These are phyloP conservation scores for Streblospio benedicti DNA, from an alignment of 1,140 invertebrate species.

Conservation along the genomic window DNA sequence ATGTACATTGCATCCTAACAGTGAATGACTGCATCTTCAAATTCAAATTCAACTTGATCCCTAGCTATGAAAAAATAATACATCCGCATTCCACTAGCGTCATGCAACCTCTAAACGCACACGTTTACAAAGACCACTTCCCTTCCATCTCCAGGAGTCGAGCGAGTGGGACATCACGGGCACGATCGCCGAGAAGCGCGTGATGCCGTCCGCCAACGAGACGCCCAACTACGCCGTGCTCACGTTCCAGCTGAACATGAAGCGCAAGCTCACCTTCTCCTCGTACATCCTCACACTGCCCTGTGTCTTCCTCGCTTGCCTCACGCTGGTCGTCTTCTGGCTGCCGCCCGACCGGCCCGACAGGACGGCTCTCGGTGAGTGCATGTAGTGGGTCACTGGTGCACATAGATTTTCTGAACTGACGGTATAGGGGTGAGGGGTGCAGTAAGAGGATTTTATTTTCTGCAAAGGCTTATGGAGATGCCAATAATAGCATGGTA, in stretches of 20 bases:
- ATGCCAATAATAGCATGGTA: no score
- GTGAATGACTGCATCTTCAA: neutral
- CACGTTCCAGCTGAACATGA: conserved; percentile 10
- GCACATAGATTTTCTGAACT: no score
- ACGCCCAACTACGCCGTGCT: conserved; percentile 12
- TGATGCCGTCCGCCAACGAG: neutral
- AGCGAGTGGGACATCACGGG: neutral
- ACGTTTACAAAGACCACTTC: no score
- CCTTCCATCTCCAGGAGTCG: no score
- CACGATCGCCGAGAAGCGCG: neutral
- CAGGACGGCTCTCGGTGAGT: conserved; percentile 22
- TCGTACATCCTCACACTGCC: conserved; percentile 23
- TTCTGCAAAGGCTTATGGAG: no score
- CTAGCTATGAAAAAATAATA: no score
- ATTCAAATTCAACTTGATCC: conserved; percentile 10
- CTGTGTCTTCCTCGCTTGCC: conserved; percentile 20
- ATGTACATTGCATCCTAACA: no score
- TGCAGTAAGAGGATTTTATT: no score
- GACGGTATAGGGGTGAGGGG: no score
- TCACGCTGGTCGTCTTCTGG: conserved; percentile 27
- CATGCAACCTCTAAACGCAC: no score
- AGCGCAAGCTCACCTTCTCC: conserved; percentile 19
- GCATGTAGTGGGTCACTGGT: no score
- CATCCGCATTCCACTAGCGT: no score
- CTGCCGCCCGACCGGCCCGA: conserved; percentile 25